Base-by-base conservation (phyloP, 2,113 vertebrate species). In the Erythrolamprus reginae region DNA sequence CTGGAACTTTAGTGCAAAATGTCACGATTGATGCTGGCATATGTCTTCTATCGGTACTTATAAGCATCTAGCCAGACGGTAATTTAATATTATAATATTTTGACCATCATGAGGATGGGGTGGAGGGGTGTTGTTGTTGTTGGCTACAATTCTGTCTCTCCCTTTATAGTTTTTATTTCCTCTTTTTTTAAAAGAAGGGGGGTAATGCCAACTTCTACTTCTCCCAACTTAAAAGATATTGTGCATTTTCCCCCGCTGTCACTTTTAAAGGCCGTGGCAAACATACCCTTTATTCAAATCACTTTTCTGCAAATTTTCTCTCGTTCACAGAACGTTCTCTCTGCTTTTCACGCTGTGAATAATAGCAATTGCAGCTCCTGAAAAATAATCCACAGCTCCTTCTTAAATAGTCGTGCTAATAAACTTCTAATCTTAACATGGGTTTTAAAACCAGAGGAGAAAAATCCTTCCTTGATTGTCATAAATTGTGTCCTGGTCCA, bases 1-100 rank as follows among this genome's bases (percentile, higher is more conserved):
- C 91, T 82, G 58, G 17, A 77, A 26, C 91, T 90, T 90, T 92
- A 91, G 92, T 96, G 95, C 95, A 96, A 96, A 95, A 92, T 91
- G 92, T 95, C 84, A 88, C 91, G 89, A 93, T 94, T 94, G 95
- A 96, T 85, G 77, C 94, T 90, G 92, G 88, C 92, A 52, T 94
- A 53, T 93, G 61, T 95, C 93, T 92, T 93, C 84, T 92, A 94
- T 90, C 92, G 85, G 33, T 92, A 93, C 93, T 92, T 90, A 85
- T 95, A 91, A 90, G 65, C 38, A 86, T 61, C 84, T 88, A 95
- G 45, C 47, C 88, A 95, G 61, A 91, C 89, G 70, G 88, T 93
- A 94, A 87, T 91, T 42, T 90, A 88, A 89, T 33, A 24, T 24
- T 82, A 89, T 33, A 24, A 15, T 82, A 24, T 91, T 88, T 84